Conservation (phyloP, 1,140 invertebrate genomes). For the Brachionus rotundiformis region DNA sequence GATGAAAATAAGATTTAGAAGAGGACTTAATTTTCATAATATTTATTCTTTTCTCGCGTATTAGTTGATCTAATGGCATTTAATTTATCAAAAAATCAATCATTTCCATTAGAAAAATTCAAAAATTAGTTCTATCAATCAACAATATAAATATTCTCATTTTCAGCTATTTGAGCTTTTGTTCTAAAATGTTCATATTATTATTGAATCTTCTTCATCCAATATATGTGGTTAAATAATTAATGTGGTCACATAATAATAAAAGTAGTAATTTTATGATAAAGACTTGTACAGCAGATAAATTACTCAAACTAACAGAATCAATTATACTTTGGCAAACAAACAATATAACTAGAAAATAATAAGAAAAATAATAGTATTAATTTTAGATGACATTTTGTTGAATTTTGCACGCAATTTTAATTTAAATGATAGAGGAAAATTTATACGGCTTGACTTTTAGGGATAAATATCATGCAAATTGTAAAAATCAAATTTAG, state of each 20-base stretch:
- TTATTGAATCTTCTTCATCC: background rate
- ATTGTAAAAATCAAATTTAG: background rate
- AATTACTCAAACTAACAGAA: too few species aligned
- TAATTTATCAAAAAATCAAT: slow-evolving; percentile 15
- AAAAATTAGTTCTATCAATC: background rate
- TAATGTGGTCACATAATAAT: too few species aligned
- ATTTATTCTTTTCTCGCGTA: background rate
- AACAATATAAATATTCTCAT: background rate
- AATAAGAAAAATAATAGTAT: too few species aligned
- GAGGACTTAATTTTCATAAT: background rate
- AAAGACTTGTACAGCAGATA: too few species aligned
- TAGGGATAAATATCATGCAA: background rate
- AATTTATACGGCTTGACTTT: background rate
- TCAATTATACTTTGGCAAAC: too few species aligned
- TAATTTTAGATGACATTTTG: background rate
- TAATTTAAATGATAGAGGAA: background rate
- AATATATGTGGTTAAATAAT: too few species aligned
- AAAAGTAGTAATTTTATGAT: too few species aligned
- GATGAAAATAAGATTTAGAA: background rate
- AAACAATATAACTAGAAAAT: too few species aligned
- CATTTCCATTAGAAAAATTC: slow-evolving; percentile 1
- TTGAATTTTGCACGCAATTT: background rate
- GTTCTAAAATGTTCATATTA: background rate
- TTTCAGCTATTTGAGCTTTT: background rate
- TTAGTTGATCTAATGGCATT: background rate